Evolutionary conservation across 2,797 vertebrate genomes (phyloP).

Genomic region (Notoglanidium macrostoma): DNA sequence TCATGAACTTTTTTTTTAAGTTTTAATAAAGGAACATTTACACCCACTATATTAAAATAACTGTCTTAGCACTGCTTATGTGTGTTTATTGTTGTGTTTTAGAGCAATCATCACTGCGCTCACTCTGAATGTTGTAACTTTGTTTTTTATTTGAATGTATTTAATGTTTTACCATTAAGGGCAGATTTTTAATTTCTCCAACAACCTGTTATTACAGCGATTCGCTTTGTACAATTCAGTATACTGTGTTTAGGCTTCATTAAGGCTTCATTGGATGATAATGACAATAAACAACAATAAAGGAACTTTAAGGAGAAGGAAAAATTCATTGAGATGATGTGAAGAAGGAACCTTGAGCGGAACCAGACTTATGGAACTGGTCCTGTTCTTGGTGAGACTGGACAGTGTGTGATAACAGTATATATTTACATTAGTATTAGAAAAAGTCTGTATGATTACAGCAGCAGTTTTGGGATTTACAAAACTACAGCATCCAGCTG

Average conservation of each 20-base stretch:
- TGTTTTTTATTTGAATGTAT: background rate
- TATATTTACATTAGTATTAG: background rate
- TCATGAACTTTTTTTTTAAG: constrained; percentile 44
- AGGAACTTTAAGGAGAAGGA: background rate
- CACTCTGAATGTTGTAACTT: background rate
- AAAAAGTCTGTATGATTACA: background rate
- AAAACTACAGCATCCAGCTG: background rate
- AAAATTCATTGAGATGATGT: background rate
- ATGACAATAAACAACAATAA: background rate
- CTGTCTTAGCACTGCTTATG: background rate
- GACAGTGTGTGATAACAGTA: background rate
- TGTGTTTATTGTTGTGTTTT: background rate
- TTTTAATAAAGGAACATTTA: background rate
- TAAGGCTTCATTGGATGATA: background rate
- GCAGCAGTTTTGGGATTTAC: no score
- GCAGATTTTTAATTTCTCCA: background rate
- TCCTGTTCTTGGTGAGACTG: background rate
- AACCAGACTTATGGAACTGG: background rate
- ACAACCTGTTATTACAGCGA: background rate
- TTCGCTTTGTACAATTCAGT: background rate
- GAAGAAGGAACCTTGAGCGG: background rate
- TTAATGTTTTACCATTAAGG: background rate
- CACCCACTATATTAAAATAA: background rate
- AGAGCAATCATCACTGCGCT: no score
- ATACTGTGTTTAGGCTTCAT: background rate